phyloP scores from a whole-genome alignment of 2,797 vertebrate species.

The Pachyuromys duprasi region DNA sequence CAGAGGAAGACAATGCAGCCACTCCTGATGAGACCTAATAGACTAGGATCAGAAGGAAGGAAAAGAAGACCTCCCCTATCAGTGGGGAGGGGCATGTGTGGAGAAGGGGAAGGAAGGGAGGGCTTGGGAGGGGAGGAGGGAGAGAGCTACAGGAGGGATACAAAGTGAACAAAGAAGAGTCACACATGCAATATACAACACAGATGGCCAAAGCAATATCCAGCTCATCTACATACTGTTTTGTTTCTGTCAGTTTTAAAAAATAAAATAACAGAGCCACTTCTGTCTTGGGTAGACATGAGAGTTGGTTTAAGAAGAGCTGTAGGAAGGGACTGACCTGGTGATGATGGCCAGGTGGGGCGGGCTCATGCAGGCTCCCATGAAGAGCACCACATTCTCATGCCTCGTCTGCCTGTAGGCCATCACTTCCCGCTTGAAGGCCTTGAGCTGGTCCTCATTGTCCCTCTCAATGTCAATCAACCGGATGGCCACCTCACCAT shows the following conservation, averaged over 20 bases:
- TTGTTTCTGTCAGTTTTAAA: constrained; percentile 9
- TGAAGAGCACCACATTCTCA: constrained; percentile 99
- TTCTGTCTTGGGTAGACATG: neutral
- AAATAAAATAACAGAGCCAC: constrained; percentile 31
- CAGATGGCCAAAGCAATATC: constrained; percentile 69
- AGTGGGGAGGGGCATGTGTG: too few relatives aligned
- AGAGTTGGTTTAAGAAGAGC: neutral
- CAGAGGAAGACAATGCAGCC: too few relatives aligned
- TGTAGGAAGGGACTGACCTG: constrained; percentile 88
- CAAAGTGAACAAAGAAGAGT: too few relatives aligned
- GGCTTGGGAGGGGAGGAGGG: too few relatives aligned
- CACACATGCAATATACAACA: constrained; percentile 53
- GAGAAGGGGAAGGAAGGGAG: too few relatives aligned
- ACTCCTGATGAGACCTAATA: too few relatives aligned
- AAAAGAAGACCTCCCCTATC: too few relatives aligned
- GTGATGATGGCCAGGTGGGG: constrained; percentile 99
- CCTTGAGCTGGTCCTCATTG: constrained; percentile 98
- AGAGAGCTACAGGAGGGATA: too few relatives aligned
- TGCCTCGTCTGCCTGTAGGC: constrained; percentile 98
- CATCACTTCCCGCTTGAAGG: constrained; percentile 99
- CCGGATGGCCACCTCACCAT: constrained; percentile 97
- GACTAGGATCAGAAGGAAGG: too few relatives aligned
- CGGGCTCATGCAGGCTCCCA: constrained; percentile 99
- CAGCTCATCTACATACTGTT: constrained; percentile 44
- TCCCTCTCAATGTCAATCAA: constrained; percentile 98